Evolutionary conservation across 2,113 vertebrate genomes (phyloP), one percentile per base, ranked within the genome.

Genomic region (Hydropotes inermis): DNA sequence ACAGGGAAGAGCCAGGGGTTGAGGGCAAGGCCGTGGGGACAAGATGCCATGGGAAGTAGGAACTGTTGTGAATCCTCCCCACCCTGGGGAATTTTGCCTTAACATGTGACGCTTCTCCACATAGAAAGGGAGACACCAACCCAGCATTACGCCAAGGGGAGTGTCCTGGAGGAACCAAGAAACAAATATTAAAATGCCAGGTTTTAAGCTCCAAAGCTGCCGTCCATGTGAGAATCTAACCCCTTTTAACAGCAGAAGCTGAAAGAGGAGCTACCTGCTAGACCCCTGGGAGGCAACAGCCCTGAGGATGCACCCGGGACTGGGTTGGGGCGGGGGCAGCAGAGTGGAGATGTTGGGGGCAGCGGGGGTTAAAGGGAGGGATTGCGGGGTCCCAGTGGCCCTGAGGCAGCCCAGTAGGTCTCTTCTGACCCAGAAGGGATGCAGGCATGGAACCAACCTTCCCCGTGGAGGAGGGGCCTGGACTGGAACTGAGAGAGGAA

Each of bases 261-360:
- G 21, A 39, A 43, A 25, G 19, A 74, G 21, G 67, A 74, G 36
- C 21, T 25, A 23, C 21, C 58, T 43, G 36, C 36, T 39, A 13
- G 70, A 14, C 36, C 70, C 36, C 21, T 25, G 36, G 70, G 36
- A 74, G 21, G 17, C 0, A 1, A n/a, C 61, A 67, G 61, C 14
- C 33, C 33, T 67, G 61, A 19, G 0, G 7, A n/a, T n/a, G 19
- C 19, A 6, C 67, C 19, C 1, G 5, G 67, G 5, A 6, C 67
- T 1, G 1, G 19, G 36, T 39, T 0, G 21, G 36, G 21, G 10
- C 19, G 0, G 27, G 58, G 3, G 7, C 2, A 9, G 36, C 36
- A 74, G 70, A 74, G 36, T 43, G 70, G 36, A 74, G 21, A 74
- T 43, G 36, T 1, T 74, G 70, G 36, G 36, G 11, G 33, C 33